These are phyloP conservation scores for Galaxea fascicularis DNA, from an alignment of 92 coral and sea anemone species.

Conservation along the genomic window DNA sequence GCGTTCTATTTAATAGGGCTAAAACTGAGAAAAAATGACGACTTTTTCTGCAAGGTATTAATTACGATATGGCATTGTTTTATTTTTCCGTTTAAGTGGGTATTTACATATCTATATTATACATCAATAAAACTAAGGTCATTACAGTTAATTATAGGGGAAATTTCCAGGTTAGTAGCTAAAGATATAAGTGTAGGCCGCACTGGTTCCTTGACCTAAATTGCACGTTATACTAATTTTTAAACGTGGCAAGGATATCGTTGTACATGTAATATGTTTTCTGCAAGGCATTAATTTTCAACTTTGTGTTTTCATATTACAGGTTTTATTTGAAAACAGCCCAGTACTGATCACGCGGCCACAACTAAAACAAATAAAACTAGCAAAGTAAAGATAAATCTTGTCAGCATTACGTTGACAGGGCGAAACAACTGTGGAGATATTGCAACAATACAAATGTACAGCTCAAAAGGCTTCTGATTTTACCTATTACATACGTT, in stretches of 20 bases:
- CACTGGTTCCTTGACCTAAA: slow-evolving; percentile 26
- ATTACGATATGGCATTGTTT: slow-evolving; percentile 12
- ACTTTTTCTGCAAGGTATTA: slow-evolving; percentile 18
- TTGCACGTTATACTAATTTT: slow-evolving; percentile 32
- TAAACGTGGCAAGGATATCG: slow-evolving; percentile 20
- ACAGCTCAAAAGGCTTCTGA: background rate
- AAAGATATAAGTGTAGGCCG: too few species aligned
- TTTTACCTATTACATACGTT: background rate
- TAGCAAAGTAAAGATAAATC: slow-evolving; percentile 11
- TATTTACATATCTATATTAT: too few species aligned
- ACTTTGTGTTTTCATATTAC: slow-evolving; percentile 23
- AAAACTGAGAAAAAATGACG: slow-evolving; percentile 11
- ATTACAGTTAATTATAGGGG: too few species aligned
- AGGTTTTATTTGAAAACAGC: slow-evolving; percentile 1
- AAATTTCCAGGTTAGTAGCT: too few species aligned
- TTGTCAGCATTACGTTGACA: too few species aligned
- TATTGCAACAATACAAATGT: slow-evolving; percentile 12
- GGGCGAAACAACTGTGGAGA: too few species aligned
- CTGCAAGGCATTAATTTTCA: too few species aligned
- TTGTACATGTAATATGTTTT: too few species aligned
- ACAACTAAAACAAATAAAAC: slow-evolving; percentile 19
- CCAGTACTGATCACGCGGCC: slow-evolving; percentile 28
- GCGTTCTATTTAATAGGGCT: slow-evolving; percentile 35
- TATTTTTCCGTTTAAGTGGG: slow-evolving; percentile 16
- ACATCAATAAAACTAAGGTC: too few species aligned